These are phyloP conservation scores for Aplocera efformata DNA, from an alignment of 2,888 invertebrate species.

Conservation along the genomic window DNA sequence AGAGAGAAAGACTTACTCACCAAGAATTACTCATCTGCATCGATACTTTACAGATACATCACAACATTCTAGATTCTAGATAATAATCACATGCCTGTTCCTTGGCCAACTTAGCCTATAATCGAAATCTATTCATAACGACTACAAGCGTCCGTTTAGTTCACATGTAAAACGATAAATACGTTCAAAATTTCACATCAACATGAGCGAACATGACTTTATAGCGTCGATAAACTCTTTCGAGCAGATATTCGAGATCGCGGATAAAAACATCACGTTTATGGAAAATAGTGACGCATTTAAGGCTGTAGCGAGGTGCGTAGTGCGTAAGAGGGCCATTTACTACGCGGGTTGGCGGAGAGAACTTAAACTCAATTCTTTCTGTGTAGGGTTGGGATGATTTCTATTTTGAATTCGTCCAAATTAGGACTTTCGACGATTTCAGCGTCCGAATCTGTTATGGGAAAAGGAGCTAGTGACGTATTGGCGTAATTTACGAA, in stretches of 20 bases:
- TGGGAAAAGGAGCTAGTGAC: too few relatives aligned
- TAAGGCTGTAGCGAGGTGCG: slow-evolving; percentile 47
- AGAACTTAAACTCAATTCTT: slow-evolving; percentile 54
- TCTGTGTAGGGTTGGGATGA: slow-evolving; percentile 13
- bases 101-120: slow-evolving; percentile 6
- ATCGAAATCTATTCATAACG: slow-evolving; percentile 16
- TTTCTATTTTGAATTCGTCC: background rate
- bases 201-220: slow-evolving; percentile 25
- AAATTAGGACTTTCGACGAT: slow-evolving; percentile 1
- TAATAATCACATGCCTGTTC: too few relatives aligned
- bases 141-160: slow-evolving; percentile 17
- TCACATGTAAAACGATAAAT: slow-evolving; percentile 23
- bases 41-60: too few relatives aligned
- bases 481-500: too few relatives aligned
- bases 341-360: slow-evolving; percentile 42
- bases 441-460: background rate
- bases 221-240: slow-evolving; percentile 36
- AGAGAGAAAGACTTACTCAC: too few relatives aligned
- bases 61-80: too few relatives aligned
- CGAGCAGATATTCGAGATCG: slow-evolving; percentile 39
- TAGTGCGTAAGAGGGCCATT: slow-evolving; percentile 44
- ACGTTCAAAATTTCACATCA: slow-evolving; percentile 20
- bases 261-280: slow-evolving; percentile 54
- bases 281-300: slow-evolving; percentile 54
- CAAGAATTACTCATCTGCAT: too few relatives aligned